These are phyloP conservation scores for Notodonta ziczac DNA, from an alignment of 2,888 invertebrate genomes.

Conservation along the genomic window DNA sequence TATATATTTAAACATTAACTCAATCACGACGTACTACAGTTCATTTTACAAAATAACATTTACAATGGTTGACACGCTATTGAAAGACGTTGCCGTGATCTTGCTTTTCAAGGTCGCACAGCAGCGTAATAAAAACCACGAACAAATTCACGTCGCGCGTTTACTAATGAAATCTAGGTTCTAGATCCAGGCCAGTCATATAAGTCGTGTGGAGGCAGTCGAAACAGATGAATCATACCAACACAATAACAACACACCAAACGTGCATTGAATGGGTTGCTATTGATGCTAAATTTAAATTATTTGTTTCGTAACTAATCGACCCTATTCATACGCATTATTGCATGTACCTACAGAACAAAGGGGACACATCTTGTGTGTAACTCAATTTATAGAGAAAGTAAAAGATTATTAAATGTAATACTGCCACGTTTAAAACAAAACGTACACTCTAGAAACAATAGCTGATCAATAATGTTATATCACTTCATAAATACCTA, in stretches of 20 bases:
- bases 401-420: not conserved
- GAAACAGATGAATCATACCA: conserved; percentile 9
- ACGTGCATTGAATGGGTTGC: conserved; percentile 16
- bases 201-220: conserved; percentile 9
- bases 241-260: conserved; percentile 12
- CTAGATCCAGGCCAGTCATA: not conserved
- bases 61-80: conserved; percentile 1
- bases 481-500: too few species aligned
- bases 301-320: not conserved
- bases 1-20: not conserved
- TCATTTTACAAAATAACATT: not conserved
- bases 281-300: not conserved
- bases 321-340: conserved; percentile 17
- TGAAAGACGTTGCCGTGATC: conserved; percentile 15
- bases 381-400: not conserved
- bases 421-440: too few species aligned
- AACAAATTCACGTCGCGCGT: conserved; percentile 13
- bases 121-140: conserved; percentile 28
- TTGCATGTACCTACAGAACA: conserved; percentile 5
- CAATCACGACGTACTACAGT: not conserved
- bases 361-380: conserved; percentile 6
- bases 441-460: not conserved
- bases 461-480: too few species aligned
- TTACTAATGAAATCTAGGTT: conserved; percentile 8
- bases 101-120: conserved; percentile 37